Conservation (phyloP, 2,113 vertebrate genomes). For the Haplotaxodon microlepis region DNA sequence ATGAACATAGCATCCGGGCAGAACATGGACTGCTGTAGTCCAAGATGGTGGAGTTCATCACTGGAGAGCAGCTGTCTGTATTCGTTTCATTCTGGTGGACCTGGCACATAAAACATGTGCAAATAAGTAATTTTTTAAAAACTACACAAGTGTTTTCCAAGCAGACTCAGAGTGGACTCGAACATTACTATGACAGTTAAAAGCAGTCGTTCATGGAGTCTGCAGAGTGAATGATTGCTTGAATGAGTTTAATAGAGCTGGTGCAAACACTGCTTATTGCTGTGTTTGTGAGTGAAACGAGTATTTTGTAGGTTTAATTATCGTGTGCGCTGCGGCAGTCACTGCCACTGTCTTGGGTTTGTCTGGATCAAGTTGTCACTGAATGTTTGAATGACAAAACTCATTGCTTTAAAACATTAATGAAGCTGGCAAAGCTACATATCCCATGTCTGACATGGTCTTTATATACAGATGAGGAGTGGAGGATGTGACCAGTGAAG, state of each 20-base stretch:
- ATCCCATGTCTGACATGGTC: background rate
- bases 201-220: background rate
- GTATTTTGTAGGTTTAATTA: background rate
- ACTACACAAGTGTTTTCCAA: background rate
- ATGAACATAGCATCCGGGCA: background rate
- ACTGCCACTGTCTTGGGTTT: background rate
- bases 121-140: background rate
- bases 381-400: background rate
- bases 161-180: background rate
- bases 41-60: background rate
- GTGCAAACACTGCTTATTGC: background rate
- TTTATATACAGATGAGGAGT: background rate
- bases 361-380: background rate
- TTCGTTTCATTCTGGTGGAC: accelerated
- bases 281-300: background rate
- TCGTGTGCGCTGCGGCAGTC: accelerated
- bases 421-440: background rate
- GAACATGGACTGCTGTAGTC: background rate
- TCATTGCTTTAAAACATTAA: background rate
- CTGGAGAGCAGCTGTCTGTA: background rate
- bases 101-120: accelerated
- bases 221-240: background rate
- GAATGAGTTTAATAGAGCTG: background rate
- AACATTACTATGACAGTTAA: background rate
- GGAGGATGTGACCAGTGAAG: background rate